phyloP scores from a whole-genome alignment of 1,140 invertebrate genomes.

The Nasonia giraulti region DNA sequence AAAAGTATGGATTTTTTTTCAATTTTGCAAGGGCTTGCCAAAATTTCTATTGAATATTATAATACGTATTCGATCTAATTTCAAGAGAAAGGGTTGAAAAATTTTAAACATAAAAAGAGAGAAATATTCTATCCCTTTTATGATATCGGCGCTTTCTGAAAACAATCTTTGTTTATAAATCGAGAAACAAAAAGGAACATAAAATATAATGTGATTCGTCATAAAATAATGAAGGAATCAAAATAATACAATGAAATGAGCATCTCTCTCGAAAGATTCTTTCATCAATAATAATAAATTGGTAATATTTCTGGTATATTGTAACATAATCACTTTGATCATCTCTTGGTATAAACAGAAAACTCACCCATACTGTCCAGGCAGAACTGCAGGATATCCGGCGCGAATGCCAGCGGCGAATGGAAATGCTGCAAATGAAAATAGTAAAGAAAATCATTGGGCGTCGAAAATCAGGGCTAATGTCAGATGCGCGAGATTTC shows the following conservation, averaged over 20 bases:
- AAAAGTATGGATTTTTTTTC: background rate
- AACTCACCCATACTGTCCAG: conserved; percentile 85
- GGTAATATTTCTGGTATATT: background rate
- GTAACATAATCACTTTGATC: background rate
- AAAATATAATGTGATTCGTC: background rate
- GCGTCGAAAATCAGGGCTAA: conserved; percentile 9
- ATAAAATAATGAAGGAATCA: background rate
- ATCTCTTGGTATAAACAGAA: background rate
- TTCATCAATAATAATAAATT: background rate
- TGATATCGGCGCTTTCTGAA: conserved; percentile 56
- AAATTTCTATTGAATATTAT: too few relatives aligned
- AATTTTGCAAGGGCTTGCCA: background rate
- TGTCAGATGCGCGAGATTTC: background rate
- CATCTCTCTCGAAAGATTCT: conserved; percentile 8
- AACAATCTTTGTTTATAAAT: conserved; percentile 53
- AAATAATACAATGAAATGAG: conserved; percentile 1
- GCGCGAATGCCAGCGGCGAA: conserved; percentile 80
- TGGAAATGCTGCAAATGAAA: conserved; percentile 77
- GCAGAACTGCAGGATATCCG: conserved; percentile 82
- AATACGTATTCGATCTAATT: too few relatives aligned
- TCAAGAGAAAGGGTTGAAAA: background rate
- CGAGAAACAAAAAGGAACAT: conserved; percentile 17
- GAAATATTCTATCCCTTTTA: conserved; percentile 27
- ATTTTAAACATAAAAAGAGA: conserved; percentile 19
- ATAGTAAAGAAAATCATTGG: conserved; percentile 51